Evolutionary conservation across 2,797 vertebrate genomes (phyloP).

Genomic region (Rousettus madagascariensis): DNA sequence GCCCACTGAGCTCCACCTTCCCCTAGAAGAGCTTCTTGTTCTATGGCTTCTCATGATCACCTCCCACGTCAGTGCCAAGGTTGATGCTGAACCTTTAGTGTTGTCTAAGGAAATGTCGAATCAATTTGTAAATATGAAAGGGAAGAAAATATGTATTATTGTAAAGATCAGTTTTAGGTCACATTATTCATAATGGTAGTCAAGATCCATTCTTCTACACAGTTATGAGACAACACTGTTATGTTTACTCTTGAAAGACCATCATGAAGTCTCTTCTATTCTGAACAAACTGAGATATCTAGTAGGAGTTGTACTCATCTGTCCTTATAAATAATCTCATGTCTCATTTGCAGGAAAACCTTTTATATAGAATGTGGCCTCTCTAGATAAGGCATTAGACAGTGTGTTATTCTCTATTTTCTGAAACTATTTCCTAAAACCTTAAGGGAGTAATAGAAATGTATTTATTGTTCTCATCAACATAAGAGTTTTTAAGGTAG

Average conservation of each 20-base stretch:
- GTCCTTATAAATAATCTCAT: slow-evolving; percentile 62
- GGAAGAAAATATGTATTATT: slow-evolving; percentile 80
- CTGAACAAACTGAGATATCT: slow-evolving; percentile 61
- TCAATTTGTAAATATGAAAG: slow-evolving; percentile 80
- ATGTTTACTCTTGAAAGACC: slow-evolving; percentile 74
- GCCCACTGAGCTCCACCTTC: slow-evolving; percentile 91
- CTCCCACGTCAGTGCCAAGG: slow-evolving; percentile 84
- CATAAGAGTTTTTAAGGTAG: slow-evolving; percentile 73
- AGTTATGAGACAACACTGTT: slow-evolving; percentile 75
- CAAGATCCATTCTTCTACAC: slow-evolving; percentile 74
- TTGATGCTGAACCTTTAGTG: slow-evolving; percentile 76
- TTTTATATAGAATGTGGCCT: slow-evolving; percentile 75
- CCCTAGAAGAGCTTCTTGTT: slow-evolving; percentile 85
- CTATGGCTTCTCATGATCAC: slow-evolving; percentile 37
- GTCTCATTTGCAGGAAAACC: slow-evolving; percentile 80
- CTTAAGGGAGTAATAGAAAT: slow-evolving; percentile 80
- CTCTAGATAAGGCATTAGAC: slow-evolving; percentile 71
- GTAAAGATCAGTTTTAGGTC: slow-evolving; percentile 73
- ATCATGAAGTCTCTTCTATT: slow-evolving; percentile 79
- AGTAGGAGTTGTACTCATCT: neutral
- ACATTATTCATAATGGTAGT: slow-evolving; percentile 76
- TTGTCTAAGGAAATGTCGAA: slow-evolving; percentile 83
- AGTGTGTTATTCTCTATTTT: slow-evolving; percentile 73
- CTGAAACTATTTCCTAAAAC: slow-evolving; percentile 67
- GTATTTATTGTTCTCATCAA: slow-evolving; percentile 72